These are phyloP conservation scores for Wasmannia auropunctata DNA, from an alignment of 1,140 invertebrate genomes.

Conservation along the genomic window DNA sequence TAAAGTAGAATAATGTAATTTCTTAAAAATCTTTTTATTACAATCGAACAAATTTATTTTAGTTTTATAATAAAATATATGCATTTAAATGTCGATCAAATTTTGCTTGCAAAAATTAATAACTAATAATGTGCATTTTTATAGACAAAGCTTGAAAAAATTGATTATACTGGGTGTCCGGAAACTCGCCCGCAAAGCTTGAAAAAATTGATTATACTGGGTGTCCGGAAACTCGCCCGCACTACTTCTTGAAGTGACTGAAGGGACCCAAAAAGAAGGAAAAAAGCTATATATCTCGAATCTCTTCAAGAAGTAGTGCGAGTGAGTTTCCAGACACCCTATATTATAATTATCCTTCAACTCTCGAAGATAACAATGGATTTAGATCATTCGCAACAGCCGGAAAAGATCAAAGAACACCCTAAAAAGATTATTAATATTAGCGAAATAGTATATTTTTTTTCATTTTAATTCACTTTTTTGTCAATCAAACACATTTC, in stretches of 20 bases:
- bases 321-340: no score
- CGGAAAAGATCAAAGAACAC: not conserved
- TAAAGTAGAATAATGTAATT: not conserved
- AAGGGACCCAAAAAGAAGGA: no score
- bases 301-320: no score
- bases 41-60: not conserved
- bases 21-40: not conserved
- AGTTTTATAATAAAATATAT: not conserved
- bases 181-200: no score
- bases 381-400: not conserved
- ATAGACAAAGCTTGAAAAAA: not conserved
- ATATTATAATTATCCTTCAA: not conserved
- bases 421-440: not conserved
- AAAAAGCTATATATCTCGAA: no score
- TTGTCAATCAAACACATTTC: not conserved
- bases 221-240: no score
- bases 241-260: no score
- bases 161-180: not conserved
- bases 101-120: not conserved
- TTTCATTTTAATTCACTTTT: not conserved
- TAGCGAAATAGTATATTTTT: not conserved
- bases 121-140: slow-evolving; percentile 13
- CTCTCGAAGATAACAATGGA: not conserved
- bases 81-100: not conserved
- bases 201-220: no score